A percentile compares a stretch with the other conserved stretches of the same genome.
Evolutionary conservation across 2,797 vertebrate genomes (phyloP).

Genomic region (Megaceryle alcyon): DNA sequence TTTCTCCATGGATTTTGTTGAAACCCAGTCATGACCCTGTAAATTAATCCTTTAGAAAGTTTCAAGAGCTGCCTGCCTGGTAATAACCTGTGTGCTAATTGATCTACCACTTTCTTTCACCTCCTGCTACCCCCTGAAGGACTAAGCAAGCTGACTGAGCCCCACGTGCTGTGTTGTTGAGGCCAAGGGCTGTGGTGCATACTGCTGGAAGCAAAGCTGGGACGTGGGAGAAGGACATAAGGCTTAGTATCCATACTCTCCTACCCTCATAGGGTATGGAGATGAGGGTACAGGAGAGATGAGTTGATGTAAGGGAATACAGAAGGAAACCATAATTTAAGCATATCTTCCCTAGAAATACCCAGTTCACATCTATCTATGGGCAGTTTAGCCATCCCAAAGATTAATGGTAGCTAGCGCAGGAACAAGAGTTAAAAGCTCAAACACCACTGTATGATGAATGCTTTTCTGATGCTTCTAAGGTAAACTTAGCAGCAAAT

Average conservation of each 20-base stretch:
- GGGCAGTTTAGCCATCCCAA: background rate
- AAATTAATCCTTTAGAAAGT: background rate
- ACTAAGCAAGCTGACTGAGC: background rate
- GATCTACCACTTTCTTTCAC: background rate
- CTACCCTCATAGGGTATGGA: background rate
- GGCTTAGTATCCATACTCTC: background rate
- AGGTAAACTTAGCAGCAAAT: background rate
- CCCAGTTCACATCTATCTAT: background rate
- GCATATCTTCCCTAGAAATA: background rate
- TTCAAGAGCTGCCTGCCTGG: background rate
- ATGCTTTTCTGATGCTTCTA: background rate
- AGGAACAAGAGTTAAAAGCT: background rate
- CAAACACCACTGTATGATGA: background rate
- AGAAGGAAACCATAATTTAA: background rate
- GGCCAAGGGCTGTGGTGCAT: background rate
- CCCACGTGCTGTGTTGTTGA: background rate
- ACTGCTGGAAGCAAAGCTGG: background rate
- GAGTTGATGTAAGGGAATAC: background rate
- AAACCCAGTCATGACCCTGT: background rate
- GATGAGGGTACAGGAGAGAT: background rate
- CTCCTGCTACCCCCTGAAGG: background rate
- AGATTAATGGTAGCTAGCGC: background rate
- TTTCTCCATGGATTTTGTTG: background rate
- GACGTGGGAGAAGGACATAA: background rate
- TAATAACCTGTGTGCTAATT: background rate